Conservation (phyloP, 1,140 invertebrate species). For the Drosophila dunni region DNA sequence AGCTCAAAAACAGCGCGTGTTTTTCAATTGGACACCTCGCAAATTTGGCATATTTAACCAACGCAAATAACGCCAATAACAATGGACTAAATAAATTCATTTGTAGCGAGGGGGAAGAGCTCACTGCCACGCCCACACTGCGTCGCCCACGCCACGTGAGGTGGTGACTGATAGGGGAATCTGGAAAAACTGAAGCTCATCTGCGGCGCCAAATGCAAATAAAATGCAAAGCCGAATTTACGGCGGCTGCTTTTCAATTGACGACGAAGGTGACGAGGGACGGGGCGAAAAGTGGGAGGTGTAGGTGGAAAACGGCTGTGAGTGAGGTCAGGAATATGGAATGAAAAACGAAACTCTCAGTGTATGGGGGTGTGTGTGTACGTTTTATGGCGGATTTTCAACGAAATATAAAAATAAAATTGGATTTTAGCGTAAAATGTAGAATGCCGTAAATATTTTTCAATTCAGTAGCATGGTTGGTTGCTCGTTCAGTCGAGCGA, state of each 20-base stretch:
- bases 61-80: slow-evolving; percentile 57
- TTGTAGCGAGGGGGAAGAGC: slow-evolving; percentile 45
- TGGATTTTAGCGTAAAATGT: slow-evolving; percentile 80
- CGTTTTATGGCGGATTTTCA: slow-evolving; percentile 77
- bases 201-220: slow-evolving; percentile 56
- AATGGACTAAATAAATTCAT: slow-evolving; percentile 55
- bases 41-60: slow-evolving; percentile 45
- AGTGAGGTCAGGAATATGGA: slow-evolving; percentile 5
- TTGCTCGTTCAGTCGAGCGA: slow-evolving; percentile 41
- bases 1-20: background rate
- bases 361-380: slow-evolving; percentile 14
- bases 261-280: slow-evolving; percentile 7
- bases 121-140: background rate
- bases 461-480: slow-evolving; percentile 64
- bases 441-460: slow-evolving; percentile 81
- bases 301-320: background rate
- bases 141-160: background rate
- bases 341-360: slow-evolving; percentile 11
- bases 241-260: slow-evolving; percentile 67
- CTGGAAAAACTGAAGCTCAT: slow-evolving; percentile 45
- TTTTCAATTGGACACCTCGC: slow-evolving; percentile 29
- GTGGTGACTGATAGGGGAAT: slow-evolving; percentile 1
- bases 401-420: slow-evolving; percentile 79
- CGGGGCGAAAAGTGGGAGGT: no score
- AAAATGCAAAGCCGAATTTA: slow-evolving; percentile 75